Conservation (phyloP, 2,888 invertebrate species). For the Torymus tubicola region DNA sequence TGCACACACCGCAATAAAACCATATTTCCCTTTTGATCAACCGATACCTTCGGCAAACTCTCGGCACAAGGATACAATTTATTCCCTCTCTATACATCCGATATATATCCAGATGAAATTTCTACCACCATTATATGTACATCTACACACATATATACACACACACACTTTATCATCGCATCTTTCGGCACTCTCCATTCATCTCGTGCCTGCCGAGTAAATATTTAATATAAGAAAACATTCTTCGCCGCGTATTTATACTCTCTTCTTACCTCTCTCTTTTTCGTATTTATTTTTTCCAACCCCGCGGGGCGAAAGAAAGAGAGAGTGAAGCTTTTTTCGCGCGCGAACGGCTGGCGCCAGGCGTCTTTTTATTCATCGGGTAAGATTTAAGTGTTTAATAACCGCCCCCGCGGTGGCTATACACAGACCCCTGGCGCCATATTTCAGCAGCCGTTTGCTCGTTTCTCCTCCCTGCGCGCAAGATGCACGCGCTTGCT, state of each 20-base stretch:
- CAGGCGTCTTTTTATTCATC: constrained; percentile 57
- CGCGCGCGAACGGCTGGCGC: constrained; percentile 7
- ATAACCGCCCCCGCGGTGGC: constrained; percentile 61
- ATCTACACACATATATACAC: too few species aligned
- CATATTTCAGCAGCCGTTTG: constrained; percentile 18
- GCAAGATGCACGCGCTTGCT: constrained; percentile 33
- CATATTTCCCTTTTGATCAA: background rate
- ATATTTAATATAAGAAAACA: constrained; percentile 55
- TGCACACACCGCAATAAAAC: too few species aligned
- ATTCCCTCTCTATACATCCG: too few species aligned
- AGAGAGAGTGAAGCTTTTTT: background rate
- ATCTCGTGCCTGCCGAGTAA: constrained; percentile 13
- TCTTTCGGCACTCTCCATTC: background rate
- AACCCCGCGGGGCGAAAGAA: constrained; percentile 6
- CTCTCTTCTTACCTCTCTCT: background rate
- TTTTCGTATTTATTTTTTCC: constrained; percentile 43
- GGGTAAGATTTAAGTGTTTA: constrained; percentile 69
- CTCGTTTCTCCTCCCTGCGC: background rate
- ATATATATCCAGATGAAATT: too few species aligned
- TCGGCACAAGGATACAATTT: too few species aligned
- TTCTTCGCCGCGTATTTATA: constrained; percentile 29
- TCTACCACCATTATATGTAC: too few species aligned
- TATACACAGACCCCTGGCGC: constrained; percentile 25
- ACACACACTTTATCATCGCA: too few species aligned
- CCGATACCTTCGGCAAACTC: background rate